Conservation (phyloP, 1,140 invertebrate genomes). For the Hycleus phaleratus region DNA sequence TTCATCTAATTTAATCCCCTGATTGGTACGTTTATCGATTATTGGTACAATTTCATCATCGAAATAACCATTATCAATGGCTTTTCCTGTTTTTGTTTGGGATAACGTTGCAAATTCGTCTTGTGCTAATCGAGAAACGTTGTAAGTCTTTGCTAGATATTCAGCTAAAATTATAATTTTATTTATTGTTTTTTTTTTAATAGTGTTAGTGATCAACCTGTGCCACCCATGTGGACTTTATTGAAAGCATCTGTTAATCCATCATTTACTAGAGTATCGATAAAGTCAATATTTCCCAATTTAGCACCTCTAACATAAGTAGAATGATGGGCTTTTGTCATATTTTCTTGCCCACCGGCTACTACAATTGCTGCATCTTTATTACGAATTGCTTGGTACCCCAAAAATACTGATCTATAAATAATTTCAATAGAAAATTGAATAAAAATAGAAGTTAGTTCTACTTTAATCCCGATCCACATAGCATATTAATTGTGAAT, state of each 20-base stretch:
- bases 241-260: constrained; percentile 74
- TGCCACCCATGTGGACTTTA: constrained; percentile 78
- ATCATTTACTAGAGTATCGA: constrained; percentile 68
- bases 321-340: constrained; percentile 73
- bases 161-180: constrained; percentile 51
- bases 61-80: constrained; percentile 60
- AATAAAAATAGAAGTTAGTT: constrained; percentile 22
- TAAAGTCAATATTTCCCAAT: constrained; percentile 57
- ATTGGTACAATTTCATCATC: constrained; percentile 64
- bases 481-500: constrained; percentile 75
- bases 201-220: constrained; percentile 47
- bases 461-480: constrained; percentile 78
- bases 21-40: constrained; percentile 46
- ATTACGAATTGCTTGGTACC: constrained; percentile 59
- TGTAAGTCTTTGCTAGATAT: constrained; percentile 66
- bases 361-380: constrained; percentile 67
- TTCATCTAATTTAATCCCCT: constrained; percentile 57
- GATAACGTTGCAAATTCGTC: constrained; percentile 66
- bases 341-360: constrained; percentile 79
- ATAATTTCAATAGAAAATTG: constrained; percentile 6
- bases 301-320: constrained; percentile 61
- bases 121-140: constrained; percentile 64
- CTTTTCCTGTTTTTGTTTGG: constrained; percentile 60
- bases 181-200: too few relatives aligned
- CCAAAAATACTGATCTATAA: constrained; percentile 59